A percentile compares a stretch with the other conserved stretches of the same genome.
These are phyloP conservation scores for Aphelenchoides avenae DNA, from an alignment of 1,140 invertebrate genomes.

Conservation along the genomic window DNA sequence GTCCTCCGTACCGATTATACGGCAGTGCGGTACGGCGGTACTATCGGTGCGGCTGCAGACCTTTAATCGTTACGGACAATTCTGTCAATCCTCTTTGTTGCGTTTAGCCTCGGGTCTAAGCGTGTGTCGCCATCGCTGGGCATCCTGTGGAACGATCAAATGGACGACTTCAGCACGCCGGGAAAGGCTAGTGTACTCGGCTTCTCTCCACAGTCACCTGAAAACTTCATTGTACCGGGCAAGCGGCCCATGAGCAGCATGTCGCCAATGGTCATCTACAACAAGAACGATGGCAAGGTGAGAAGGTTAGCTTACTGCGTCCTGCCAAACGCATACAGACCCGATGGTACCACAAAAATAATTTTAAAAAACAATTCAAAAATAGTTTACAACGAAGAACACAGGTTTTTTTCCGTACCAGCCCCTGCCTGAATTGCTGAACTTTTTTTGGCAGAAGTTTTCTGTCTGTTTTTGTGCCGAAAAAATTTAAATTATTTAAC, in stretches of 20 bases:
- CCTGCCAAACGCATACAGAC: no score
- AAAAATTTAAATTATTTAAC: no score
- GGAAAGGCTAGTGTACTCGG: conserved; percentile 70
- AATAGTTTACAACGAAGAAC: no score
- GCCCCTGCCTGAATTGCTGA: no score
- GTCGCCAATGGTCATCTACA: conserved; percentile 72
- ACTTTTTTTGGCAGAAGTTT: no score
- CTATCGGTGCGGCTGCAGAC: not conserved
- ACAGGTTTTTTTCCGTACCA: no score
- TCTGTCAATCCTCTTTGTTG: no score
- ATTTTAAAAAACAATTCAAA: no score
- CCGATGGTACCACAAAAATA: no score
- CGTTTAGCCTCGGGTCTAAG: conserved; percentile 70
- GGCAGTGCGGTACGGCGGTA: no score
- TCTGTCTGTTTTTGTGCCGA: no score
- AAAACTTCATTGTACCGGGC: conserved; percentile 73
- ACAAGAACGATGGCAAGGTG: conserved; percentile 68
- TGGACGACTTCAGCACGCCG: conserved; percentile 77
- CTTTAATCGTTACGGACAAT: conserved; percentile 12
- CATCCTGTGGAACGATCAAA: conserved; percentile 83
- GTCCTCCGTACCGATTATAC: no score
- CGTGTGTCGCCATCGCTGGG: conserved; percentile 70
- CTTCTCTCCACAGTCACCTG: conserved; percentile 68
- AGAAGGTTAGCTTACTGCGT: conserved; percentile 30
- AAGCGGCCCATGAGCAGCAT: conserved; percentile 85